These are phyloP conservation scores for Yasuhikotakia modesta DNA, from an alignment of 2,797 vertebrate genomes.

Conservation along the genomic window DNA sequence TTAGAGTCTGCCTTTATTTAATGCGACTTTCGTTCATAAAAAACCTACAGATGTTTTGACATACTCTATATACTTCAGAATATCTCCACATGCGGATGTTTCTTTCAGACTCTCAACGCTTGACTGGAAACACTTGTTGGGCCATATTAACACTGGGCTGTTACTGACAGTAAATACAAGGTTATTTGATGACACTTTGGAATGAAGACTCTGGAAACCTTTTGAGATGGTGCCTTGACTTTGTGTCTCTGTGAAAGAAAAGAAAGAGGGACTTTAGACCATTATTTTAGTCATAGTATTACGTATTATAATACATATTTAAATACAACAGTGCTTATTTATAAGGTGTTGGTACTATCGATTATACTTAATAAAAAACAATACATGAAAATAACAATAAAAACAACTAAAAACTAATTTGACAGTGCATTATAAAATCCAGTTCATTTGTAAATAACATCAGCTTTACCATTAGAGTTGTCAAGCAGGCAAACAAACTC, in stretches of 20 bases:
- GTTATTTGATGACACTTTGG: constrained; percentile 83
- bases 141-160: constrained; percentile 88
- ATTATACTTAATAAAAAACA: too few relatives aligned
- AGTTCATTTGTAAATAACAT: background rate
- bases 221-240: constrained; percentile 78
- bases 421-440: background rate
- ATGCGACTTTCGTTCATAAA: too few relatives aligned
- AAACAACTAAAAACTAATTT: background rate
- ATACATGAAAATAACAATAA: too few relatives aligned
- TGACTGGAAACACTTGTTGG: constrained; percentile 76
- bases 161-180: constrained; percentile 82
- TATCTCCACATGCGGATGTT: constrained; percentile 76
- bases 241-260: constrained; percentile 70
- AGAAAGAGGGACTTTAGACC: background rate
- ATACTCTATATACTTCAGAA: constrained; percentile 83
- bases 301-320: too few relatives aligned
- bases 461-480: constrained; percentile 78
- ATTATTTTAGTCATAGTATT: too few relatives aligned
- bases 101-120: constrained; percentile 76
- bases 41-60: constrained; percentile 56
- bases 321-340: background rate
- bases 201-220: constrained; percentile 78
- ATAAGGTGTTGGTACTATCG: background rate
- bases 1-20: too few relatives aligned
- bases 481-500: constrained; percentile 86